Conservation (phyloP, 1,140 invertebrate species). For the Tetramorium simillimum region DNA sequence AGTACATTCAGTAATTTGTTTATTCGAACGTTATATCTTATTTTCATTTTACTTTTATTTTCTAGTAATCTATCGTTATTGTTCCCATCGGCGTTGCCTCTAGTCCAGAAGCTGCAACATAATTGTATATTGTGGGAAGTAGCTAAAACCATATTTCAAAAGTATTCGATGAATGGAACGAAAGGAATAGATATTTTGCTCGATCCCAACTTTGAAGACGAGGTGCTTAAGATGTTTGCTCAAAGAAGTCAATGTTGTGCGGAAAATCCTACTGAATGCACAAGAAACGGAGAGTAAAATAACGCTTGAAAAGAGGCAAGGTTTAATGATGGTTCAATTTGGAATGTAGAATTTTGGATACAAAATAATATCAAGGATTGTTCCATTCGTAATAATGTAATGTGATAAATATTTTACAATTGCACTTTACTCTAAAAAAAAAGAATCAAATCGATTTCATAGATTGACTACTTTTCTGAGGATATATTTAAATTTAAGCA, state of each 20-base stretch:
- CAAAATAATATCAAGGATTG: not conserved
- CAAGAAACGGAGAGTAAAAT: not conserved
- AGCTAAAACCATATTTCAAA: slow-evolving; percentile 73
- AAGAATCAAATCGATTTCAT: not conserved
- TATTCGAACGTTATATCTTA: not conserved
- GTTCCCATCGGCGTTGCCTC: slow-evolving; percentile 74
- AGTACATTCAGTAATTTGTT: slow-evolving; percentile 51
- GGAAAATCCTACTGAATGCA: not conserved
- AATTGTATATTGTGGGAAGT: slow-evolving; percentile 77
- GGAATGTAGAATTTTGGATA: not conserved
- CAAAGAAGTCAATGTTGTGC: not conserved
- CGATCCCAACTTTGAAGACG: slow-evolving; percentile 75
- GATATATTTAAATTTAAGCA: slow-evolving; percentile 8
- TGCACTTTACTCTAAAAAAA: not conserved
- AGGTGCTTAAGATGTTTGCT: slow-evolving; percentile 69
- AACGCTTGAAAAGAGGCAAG: not conserved
- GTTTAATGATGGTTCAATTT: slow-evolving; percentile 1
- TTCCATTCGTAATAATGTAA: slow-evolving; percentile 20
- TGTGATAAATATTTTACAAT: slow-evolving; percentile 8
- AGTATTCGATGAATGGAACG: slow-evolving; percentile 71
- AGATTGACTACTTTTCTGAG: slow-evolving; percentile 4
- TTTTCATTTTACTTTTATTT: slow-evolving; percentile 48
- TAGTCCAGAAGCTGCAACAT: slow-evolving; percentile 73
- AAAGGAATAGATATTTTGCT: slow-evolving; percentile 77
- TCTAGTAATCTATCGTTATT: slow-evolving; percentile 81